Evolutionary conservation across 2,888 invertebrate genomes (phyloP), one percentile per base, ranked within the genome.

Genomic region (Trichopoda pennipes): DNA sequence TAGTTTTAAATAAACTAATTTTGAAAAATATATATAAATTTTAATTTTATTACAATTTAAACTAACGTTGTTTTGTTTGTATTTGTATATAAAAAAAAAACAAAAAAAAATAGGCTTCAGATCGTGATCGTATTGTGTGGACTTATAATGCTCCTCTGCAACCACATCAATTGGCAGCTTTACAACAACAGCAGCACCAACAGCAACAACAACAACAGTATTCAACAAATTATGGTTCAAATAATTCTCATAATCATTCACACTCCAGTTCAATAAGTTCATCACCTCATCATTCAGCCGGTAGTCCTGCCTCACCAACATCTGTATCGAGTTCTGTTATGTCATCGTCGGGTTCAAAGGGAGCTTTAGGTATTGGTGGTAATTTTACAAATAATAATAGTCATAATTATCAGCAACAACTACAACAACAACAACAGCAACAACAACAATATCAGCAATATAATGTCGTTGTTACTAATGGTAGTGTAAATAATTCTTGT

Each of bases 261-360:
- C 91, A 91, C 88, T 91, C 91, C 86, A 91, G 91, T 87, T 91
- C 91, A 85, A 90, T 91, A 88, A 91, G 91, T 84, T 91, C 91
- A 84, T 91, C 91, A 84, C 91, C 91, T 78, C 91, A 91, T 84
- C 88, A 94, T 88, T 94, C 95, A 89, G 93, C 94, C 74, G 89
- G 89, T 80, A 95, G 95, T 70, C 95, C 95, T 73, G 94, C 94
- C 84, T 96, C 96, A 80, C 97, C 97, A 64, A 96, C 96, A 86
- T 96, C 96, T 64, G 95, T 95, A 87, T 96, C 96, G 86, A 96
- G 96, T 90, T 96, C 96, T 83, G 95, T 96, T 86, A 95, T 96
- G 96, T 96, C 96, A 84, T 94, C 94, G 85, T 94, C 94, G 7
- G 94, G 94, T 85, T 94, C 95, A 77, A 94, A 94, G 89, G 93